Base-by-base conservation (phyloP, 1,140 invertebrate species). In the Zophobas morio region DNA sequence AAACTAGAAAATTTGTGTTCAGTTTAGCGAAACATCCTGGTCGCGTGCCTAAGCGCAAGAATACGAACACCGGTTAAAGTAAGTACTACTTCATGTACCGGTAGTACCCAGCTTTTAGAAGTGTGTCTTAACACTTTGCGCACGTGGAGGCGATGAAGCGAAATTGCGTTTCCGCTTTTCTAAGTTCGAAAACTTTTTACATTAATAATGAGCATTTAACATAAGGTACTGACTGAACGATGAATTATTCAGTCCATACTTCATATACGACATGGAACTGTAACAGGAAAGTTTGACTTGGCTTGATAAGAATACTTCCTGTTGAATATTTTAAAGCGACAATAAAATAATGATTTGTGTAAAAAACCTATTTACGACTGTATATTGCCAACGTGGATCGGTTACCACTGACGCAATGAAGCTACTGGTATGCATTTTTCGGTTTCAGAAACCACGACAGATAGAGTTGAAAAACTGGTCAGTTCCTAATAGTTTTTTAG, bases 401-500 rank as follows among this genome's bases (percentile, higher is more conserved):
- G 42, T 46, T 4, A 51, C 49, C 6, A 51, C n/a, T 51, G 49
- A 46, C 42, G 42, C 3, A 8, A 36, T 60, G 36, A 33, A 60
- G 49, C 49, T 66, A 66, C 39, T 42, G 60, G 20, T 6, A 34
- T 33, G 39, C 60, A 32, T 42, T 40, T 33, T 66, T 20, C 20
- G 37, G 39, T 46, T 46, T 46, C 8, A 46, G 34, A 57, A 57
- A 35, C 54, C 37, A 36, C 57, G 33, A 1, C 8, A 40, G 60
- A 66, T 66, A 66, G 35, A 74, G 73, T 74, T 60, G 54, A 74
- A 56, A 74, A 60, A 60, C 74, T 75, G 46, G 74, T 75, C 42
- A 57, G 33, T 75, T 63, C 74, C 74, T 75, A 75, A 75, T 75
- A 75, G 74, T 75, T 57, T 74, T 60, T 42, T 66, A 66, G 60